Evolutionary conservation across 2,888 invertebrate species (phyloP).

Genomic region (Latrodectus hesperus): DNA sequence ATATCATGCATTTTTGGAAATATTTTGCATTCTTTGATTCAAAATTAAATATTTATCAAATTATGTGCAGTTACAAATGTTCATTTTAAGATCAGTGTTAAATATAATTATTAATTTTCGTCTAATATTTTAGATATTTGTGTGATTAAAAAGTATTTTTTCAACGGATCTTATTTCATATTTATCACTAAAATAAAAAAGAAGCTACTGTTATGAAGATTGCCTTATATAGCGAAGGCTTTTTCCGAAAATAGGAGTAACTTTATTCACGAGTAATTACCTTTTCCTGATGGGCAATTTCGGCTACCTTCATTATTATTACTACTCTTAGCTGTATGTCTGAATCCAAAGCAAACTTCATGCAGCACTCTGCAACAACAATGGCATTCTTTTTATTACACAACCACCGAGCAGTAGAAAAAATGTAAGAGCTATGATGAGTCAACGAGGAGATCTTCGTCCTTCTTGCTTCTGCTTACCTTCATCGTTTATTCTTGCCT

Average conservation of each 20-base stretch:
- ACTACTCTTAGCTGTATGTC: constrained; percentile 42
- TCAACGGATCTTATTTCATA: neutral
- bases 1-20: no score
- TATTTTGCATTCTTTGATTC: no score
- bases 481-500: constrained; percentile 23
- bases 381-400: constrained; percentile 55
- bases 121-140: no score
- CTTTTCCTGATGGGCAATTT: constrained; percentile 61
- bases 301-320: constrained; percentile 47
- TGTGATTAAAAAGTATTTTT: no score
- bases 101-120: no score
- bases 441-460: constrained; percentile 13
- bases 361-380: constrained; percentile 36
- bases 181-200: neutral
- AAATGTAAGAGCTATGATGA: neutral
- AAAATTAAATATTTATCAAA: no score
- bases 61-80: no score
- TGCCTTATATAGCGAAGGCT: constrained; percentile 26
- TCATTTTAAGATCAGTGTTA: no score
- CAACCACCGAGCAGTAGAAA: neutral
- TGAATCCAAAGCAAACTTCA: constrained; percentile 27
- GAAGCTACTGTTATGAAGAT: constrained; percentile 27
- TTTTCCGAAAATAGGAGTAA: constrained; percentile 12
- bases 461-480: neutral
- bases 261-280: constrained; percentile 59